These are phyloP conservation scores for Solen grandis DNA, from an alignment of 1,140 invertebrate genomes.

Conservation along the genomic window DNA sequence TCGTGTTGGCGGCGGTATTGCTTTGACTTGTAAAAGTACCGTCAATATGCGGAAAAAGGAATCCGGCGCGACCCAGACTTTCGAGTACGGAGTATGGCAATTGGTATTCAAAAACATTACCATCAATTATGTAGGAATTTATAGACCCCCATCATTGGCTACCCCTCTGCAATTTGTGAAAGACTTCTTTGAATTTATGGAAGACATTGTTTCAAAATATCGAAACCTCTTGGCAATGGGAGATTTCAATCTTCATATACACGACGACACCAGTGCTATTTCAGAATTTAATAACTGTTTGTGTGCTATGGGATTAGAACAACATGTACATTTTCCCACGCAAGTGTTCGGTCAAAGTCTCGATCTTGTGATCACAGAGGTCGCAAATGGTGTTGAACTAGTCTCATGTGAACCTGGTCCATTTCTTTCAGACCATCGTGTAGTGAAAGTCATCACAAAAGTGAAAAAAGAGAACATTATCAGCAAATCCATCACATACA, in stretches of 20 bases:
- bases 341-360: conserved; percentile 13
- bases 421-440: conserved; percentile 7
- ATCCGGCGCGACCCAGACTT: background rate
- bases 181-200: conserved; percentile 38
- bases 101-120: conserved; percentile 13
- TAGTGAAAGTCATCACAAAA: conserved; percentile 7
- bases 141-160: conserved; percentile 45
- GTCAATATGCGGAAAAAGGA: background rate
- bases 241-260: conserved; percentile 41
- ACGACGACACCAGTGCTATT: background rate
- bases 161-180: conserved; percentile 40
- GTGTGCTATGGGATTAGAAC: background rate
- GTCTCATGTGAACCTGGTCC: conserved; percentile 1
- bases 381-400: background rate
- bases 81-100: conserved; percentile 30
- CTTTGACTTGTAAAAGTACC: background rate
- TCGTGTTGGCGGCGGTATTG: too few relatives aligned
- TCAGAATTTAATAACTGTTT: conserved; percentile 20
- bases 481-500: conserved; percentile 2
- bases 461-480: conserved; percentile 30
- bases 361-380: conserved; percentile 4
- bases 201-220: conserved; percentile 40
- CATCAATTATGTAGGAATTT: background rate
- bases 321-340: conserved; percentile 37
- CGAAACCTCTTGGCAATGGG: conserved; percentile 48